phyloP scores from a whole-genome alignment of 2,888 invertebrate genomes.

The Lasioglossum morio region DNA sequence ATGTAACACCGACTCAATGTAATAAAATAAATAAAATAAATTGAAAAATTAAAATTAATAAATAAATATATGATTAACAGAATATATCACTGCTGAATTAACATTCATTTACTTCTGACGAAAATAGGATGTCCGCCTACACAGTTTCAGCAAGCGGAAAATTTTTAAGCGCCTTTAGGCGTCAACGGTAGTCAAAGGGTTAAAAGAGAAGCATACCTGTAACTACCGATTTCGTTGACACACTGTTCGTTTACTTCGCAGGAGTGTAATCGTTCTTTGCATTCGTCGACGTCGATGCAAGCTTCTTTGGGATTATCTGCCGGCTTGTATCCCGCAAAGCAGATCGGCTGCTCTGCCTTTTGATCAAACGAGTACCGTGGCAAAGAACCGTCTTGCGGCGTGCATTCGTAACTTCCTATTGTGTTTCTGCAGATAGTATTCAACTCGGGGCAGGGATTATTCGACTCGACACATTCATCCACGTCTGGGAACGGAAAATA shows the following conservation, averaged over 20 bases:
- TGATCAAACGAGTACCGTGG: neutral
- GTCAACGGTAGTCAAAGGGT: no score
- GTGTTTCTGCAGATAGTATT: conserved; percentile 89
- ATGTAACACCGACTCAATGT: no score
- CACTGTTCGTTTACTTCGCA: conserved; percentile 78
- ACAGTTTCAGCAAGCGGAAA: no score
- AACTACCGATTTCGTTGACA: conserved; percentile 84
- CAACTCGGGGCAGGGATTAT: conserved; percentile 84
- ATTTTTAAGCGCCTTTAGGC: no score
- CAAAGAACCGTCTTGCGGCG: neutral
- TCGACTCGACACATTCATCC: conserved; percentile 85
- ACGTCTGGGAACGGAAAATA: conserved; percentile 83
- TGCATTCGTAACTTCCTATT: conserved; percentile 88
- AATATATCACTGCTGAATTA: no score
- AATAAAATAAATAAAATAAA: no score
- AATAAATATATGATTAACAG: no score
- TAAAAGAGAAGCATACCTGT: conserved; percentile 76
- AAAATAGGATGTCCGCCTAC: no score
- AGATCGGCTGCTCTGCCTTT: conserved; percentile 73
- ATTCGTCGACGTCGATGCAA: conserved; percentile 89
- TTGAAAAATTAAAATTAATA: no score
- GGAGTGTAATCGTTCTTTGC: conserved; percentile 85
- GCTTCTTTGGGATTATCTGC: conserved; percentile 85
- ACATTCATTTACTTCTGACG: no score
- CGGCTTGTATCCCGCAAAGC: conserved; percentile 88